Evolutionary conservation across 2,888 invertebrate species (phyloP).

Genomic region (Drosophila borealis): DNA sequence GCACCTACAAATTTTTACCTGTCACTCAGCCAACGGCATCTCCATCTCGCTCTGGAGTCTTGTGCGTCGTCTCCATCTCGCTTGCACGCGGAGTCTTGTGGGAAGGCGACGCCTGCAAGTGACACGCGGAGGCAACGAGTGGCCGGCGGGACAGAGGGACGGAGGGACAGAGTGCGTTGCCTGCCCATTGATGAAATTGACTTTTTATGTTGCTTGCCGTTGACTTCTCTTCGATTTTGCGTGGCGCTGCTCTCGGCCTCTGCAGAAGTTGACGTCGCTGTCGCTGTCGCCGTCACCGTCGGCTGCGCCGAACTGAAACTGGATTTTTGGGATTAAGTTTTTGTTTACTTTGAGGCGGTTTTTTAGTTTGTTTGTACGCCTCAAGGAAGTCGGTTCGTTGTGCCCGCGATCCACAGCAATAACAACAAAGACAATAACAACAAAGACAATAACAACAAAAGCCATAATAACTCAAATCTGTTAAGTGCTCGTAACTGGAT

Average conservation of each 20-base stretch:
- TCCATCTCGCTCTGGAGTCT: constrained; percentile 25
- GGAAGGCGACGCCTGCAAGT: constrained; percentile 71
- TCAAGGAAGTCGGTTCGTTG: constrained; percentile 81
- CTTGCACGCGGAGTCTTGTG: constrained; percentile 46
- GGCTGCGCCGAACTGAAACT: constrained; percentile 58
- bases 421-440: constrained; percentile 33
- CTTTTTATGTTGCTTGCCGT: constrained; percentile 76
- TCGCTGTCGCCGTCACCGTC: constrained; percentile 17
- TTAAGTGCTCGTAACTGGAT: constrained; percentile 72
- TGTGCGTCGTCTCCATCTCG: constrained; percentile 5
- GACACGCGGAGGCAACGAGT: constrained; percentile 52
- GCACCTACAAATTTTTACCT: constrained; percentile 79
- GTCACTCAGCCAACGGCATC: constrained; percentile 52
- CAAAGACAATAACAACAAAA: constrained; percentile 15
- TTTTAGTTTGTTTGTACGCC: constrained; percentile 82
- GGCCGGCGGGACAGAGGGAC: constrained; percentile 7
- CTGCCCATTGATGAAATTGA: constrained; percentile 83
- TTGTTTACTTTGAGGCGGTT: constrained; percentile 82
- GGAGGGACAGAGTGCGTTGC: constrained; percentile 28
- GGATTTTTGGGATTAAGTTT: constrained; percentile 82
- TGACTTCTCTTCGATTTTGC: constrained; percentile 67
- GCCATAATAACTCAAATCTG: constrained; percentile 36
- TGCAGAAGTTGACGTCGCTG: constrained; percentile 10
- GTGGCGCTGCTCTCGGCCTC: constrained; percentile 41
- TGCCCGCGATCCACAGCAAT: constrained; percentile 50